Evolutionary conservation across 2,888 invertebrate genomes (phyloP), one percentile per base, ranked within the genome.

Genomic region (Laothoe populi): DNA sequence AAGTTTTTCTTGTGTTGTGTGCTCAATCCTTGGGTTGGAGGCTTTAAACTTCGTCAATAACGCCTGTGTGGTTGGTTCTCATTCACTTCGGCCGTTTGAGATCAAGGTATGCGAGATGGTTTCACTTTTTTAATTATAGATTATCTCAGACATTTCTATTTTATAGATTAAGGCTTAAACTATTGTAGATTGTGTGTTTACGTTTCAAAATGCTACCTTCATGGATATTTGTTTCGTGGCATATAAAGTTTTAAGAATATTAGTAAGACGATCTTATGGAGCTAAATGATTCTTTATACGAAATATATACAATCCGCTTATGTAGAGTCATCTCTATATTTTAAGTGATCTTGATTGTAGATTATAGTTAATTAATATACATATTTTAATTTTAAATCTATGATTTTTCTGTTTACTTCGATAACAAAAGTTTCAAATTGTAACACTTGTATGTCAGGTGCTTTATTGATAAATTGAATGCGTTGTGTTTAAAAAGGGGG

Each of bases 11-110:
- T 78, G 83, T 87, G 84, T 82, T 83, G 81, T 84, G 84, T 78
- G 75, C 82, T 75, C 78, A 76, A 83, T 87, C 88, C 89, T 91
- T 90, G 88, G 84, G 71, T 86, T 75, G 88, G 88, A 92, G 91
- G 91, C 89, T 92, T 85, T 84, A 81, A n/a, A 73, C 81, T 74
- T 76, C 74, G 72, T 68, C 70, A 72, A 72, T 77, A 73, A 68
- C 70, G 79, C 73, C 81, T 70, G 77, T 83, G 73, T 75, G 79
- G 82, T 73, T 77, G 82, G 81, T 76, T 81, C 75, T 83, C 76
- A 70, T 75, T 77, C 69, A 72, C 82, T 83, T 82, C 77, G 76
- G 75, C 74, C 79, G 78, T 82, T 78, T 78, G 78, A 82, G 79
- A 74, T 77, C 82, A 85, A 88, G 87, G 89, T 87, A 87, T 74